Evolutionary conservation across 2,888 invertebrate genomes (phyloP), one percentile per base, ranked within the genome.

Genomic region (Drosophila differens): DNA sequence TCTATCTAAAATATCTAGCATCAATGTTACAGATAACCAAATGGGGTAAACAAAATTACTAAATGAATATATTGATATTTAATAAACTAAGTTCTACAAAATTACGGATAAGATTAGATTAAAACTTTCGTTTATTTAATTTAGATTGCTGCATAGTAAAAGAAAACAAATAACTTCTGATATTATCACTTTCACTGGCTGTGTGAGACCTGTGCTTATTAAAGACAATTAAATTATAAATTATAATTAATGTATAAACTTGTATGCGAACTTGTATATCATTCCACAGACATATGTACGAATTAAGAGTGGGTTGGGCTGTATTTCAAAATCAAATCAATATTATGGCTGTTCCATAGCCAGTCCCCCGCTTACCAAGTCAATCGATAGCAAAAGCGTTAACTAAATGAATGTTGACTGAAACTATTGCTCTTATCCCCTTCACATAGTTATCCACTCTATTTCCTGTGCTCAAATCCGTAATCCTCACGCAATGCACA

Each of bases 401-500:
- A 22, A 58, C 39, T 5, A 16, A 6, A 22, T 41, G 14, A 3
- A 33, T 19, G 32, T 32, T 47, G 33, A 19, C 19, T 19, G 12
- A 53, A 14, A 30, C 39, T 32, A 35, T 41, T 19, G 47, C 19
- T 35, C 3, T 14, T 35, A 28, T 52, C n/a, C n/a, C 22, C 22
- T 1, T 3, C 14, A 37, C 12, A 33, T 4, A 37, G 33, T 35
- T 49, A 52, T 33, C n/a, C 22, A 12, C 16, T 59, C 4, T n/a
- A 28, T 33, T 47, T n/a, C 7, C 44, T 32, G 37, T 7, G 19
- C 16, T 41, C 25, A 12, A 30, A 16, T 58, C 35, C 6, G 28
- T 74, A 66, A 75, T 65, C 66, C 74, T 30, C 33, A 47, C 4
- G 37, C 39, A 57, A 57, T 65, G 41, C 49, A 44, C 64, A 63